Evolutionary conservation across 2,888 invertebrate genomes (phyloP).

Genomic region (Pachycephus smyrnensis): DNA sequence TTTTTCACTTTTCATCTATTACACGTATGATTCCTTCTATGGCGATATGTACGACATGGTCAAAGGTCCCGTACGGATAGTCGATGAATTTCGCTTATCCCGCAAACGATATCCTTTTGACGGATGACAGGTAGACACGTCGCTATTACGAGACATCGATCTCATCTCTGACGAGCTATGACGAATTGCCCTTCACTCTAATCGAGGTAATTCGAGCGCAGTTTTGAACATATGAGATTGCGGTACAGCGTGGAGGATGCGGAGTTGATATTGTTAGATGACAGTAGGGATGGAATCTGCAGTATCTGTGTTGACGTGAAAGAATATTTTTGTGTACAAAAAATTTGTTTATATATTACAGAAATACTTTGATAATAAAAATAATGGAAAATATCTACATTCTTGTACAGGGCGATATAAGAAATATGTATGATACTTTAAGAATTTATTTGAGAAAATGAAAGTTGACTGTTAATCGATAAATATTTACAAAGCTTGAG

Average conservation of each 20-base stretch:
- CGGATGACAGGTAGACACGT: neutral
- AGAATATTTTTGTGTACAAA: neutral
- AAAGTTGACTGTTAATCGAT: neutral
- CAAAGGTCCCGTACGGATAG: neutral
- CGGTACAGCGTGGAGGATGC: neutral
- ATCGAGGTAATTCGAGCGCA: slow-evolving; percentile 2
- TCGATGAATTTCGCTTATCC: neutral
- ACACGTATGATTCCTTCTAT: neutral
- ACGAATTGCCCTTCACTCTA: slow-evolving; percentile 2
- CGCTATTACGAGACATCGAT: neutral
- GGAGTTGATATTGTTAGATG: neutral
- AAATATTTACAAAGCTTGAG: neutral
- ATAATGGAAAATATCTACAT: neutral
- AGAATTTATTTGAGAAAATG: neutral
- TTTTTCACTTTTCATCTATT: neutral
- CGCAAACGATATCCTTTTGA: neutral
- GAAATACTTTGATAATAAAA: neutral
- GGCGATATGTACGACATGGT: neutral
- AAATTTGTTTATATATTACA: neutral
- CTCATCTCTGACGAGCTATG: neutral
- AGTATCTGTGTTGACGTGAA: neutral
- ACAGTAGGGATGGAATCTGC: neutral
- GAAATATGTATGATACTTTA: neutral
- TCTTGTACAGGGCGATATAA: neutral
- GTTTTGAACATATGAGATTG: neutral